A percentile compares a stretch with the other conserved stretches of the same genome.
Evolutionary conservation across 2,113 vertebrate genomes (phyloP).

Genomic region (Eolophus roseicapilla): DNA sequence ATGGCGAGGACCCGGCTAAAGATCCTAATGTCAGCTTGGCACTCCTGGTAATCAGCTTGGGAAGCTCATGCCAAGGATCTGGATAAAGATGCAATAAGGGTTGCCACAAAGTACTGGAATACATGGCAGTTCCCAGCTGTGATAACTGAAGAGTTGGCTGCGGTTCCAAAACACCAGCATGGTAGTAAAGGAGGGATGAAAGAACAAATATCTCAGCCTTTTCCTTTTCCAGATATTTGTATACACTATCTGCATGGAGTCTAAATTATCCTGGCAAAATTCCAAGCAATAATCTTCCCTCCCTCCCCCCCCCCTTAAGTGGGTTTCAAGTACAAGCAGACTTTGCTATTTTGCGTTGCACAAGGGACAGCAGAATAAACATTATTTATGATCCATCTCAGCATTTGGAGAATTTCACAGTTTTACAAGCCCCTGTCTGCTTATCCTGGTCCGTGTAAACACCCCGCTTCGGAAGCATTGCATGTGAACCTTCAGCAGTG

Average conservation of each 20-base stretch:
- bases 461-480: not conserved
- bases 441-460: not conserved
- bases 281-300: not conserved
- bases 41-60: not conserved
- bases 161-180: not conserved
- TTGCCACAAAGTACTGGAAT: not conserved
- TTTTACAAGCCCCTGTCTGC: not conserved
- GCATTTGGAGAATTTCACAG: not conserved
- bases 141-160: slow-evolving; percentile 7
- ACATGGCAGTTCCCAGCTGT: slow-evolving; percentile 21
- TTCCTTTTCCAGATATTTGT: slow-evolving; percentile 40
- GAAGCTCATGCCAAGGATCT: not conserved
- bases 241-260: slow-evolving; percentile 1
- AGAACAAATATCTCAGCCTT: slow-evolving; percentile 28
- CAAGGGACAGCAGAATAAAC: not conserved
- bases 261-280: slow-evolving; percentile 37
- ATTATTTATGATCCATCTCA: not conserved
- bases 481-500: not conserved
- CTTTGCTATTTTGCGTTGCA: slow-evolving; percentile 3
- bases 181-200: slow-evolving; percentile 7
- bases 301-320: accelerated
- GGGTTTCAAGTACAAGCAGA: not conserved
- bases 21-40: not conserved
- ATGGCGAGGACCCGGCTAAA: not conserved
- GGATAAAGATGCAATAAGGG: slow-evolving; percentile 20